Evolutionary conservation across 2,888 invertebrate species (phyloP), one percentile per base, ranked within the genome.

Genomic region (Stenotaenia linearis): DNA sequence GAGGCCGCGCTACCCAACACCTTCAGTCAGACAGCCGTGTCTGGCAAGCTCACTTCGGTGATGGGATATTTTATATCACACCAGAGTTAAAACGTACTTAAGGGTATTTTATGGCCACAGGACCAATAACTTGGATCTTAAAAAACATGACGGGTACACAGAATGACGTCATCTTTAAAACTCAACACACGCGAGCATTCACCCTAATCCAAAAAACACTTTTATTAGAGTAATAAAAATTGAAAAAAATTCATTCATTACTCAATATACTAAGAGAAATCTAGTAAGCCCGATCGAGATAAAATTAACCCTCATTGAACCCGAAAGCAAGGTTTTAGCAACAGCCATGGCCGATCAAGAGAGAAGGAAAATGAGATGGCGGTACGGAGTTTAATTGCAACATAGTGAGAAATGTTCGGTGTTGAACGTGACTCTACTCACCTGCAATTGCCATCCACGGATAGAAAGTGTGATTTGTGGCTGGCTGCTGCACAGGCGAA

Each of bases 371-470:
- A 21, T 75, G 75, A 35, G 35, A 37, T 32, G 76, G 76, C 32
- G 35, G 76, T 28, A 69, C 69, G 69, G 28, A 69, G 50, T 37
- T 28, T 30, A 75, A 37, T 10, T 75, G n/a, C 32, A 50, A 50
- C 50, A 18, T 23, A 69, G 25, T 15, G 28, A 28, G 1, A 69
- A 25, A 69, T 25, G 5, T 6, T 10, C 61, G 28, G 28, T 69
- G 69, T 69, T 69, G 23, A 69, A 28, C 69, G 69, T 69, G 69
- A 69, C 69, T 37, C 12, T 37, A 90, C 94, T 92, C 88, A 96
- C 96, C 96, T 96, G 96, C 96, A 90, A 96, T 96, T 89, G 96
- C 96, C 96, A 96, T 96, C 96, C 96, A 96, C 84, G 96, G 96
- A 89, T 96, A 96, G 90, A 96, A 96, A 86, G 95, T 95, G 91